Percentiles rank a stretch among this genome's conserved stretches.
phyloP scores from a whole-genome alignment of 2,888 invertebrate genomes.

The Malthinus flaveolus region DNA sequence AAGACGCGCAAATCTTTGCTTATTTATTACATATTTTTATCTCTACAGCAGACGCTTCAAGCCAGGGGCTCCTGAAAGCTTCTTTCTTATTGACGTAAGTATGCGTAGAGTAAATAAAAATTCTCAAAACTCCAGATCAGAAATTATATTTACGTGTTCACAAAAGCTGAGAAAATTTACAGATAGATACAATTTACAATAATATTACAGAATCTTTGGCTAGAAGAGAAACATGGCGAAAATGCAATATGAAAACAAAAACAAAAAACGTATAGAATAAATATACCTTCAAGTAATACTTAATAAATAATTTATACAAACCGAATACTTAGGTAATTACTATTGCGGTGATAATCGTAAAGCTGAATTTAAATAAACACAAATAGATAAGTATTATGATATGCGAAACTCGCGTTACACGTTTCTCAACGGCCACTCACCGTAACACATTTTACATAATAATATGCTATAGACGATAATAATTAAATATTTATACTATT shows the following conservation, averaged over 20 bases:
- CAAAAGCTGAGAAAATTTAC: conserved; percentile 51
- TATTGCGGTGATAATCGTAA: conserved; percentile 28
- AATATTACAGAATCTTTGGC: conserved; percentile 52
- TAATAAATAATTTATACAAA: conserved; percentile 28
- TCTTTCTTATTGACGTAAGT: neutral
- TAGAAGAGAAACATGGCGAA: conserved; percentile 48
- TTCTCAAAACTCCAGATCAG: conserved; percentile 43
- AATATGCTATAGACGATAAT: conserved; percentile 37
- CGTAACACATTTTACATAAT: conserved; percentile 38
- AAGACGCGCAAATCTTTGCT: too few relatives aligned
- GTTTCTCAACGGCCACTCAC: conserved; percentile 50
- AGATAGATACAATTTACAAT: conserved; percentile 49
- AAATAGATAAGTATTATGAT: conserved; percentile 34
- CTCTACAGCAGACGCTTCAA: too few relatives aligned
- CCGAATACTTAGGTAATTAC: conserved; percentile 16
- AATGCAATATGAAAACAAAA: conserved; percentile 22
- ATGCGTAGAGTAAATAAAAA: neutral
- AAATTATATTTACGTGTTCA: conserved; percentile 56
- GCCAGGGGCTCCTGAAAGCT: too few relatives aligned
- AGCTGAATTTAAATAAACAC: conserved; percentile 27
- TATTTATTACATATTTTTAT: too few relatives aligned
- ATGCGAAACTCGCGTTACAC: conserved; percentile 46
- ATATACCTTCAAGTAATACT: conserved; percentile 10
- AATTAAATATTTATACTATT: conserved; percentile 51
- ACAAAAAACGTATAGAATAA: too few relatives aligned